Conservation (phyloP, 1,140 invertebrate genomes). For the Myzus persicae region DNA sequence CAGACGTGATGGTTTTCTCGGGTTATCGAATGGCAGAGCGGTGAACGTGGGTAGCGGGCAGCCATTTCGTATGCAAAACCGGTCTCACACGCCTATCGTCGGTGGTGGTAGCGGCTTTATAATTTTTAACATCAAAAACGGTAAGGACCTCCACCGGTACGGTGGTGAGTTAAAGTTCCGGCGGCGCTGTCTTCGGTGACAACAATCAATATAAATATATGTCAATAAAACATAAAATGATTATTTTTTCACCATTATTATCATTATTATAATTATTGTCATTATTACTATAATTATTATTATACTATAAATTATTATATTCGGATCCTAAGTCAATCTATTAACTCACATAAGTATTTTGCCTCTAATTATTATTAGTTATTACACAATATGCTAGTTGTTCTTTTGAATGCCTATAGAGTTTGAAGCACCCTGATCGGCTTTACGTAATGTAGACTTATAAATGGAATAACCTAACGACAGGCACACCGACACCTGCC, state of each 20-base stretch:
- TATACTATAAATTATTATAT: not conserved
- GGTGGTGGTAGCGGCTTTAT: not conserved
- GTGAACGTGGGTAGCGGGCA: not conserved
- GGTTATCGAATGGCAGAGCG: not conserved
- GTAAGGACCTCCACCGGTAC: not conserved
- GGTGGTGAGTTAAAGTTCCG: not conserved
- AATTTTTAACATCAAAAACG: slow-evolving; percentile 29
- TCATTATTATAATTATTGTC: not conserved
- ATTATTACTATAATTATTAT: not conserved
- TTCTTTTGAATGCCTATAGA: not conserved
- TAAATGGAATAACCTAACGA: not conserved
- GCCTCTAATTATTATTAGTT: not conserved
- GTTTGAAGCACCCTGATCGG: not conserved
- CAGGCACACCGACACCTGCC: too few species aligned
- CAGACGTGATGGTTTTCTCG: slow-evolving; percentile 53
- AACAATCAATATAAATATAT: not conserved
- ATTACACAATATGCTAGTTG: not conserved
- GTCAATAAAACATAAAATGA: too few species aligned
- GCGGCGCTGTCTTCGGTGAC: not conserved
- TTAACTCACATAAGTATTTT: not conserved
- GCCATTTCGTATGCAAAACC: slow-evolving; percentile 56
- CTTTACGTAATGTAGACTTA: not conserved
- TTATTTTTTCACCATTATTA: too few species aligned
- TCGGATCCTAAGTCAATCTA: not conserved
- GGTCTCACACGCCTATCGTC: slow-evolving; percentile 28